Base-by-base conservation (phyloP, 2,797 vertebrate genomes). In the Hozukius guyotensis region DNA sequence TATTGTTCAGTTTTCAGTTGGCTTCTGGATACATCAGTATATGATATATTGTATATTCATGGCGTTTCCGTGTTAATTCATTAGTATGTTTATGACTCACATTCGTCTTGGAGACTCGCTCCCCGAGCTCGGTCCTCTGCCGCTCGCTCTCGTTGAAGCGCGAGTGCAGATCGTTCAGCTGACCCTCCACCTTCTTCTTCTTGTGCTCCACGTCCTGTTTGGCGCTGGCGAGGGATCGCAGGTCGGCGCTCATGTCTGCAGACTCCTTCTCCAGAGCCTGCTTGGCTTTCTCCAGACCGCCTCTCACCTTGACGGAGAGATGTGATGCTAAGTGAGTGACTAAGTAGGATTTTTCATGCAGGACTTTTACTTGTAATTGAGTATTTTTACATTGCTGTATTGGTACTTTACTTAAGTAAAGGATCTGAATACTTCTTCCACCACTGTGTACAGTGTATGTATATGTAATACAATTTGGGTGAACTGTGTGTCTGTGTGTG, bases 191-290 rank as follows among this genome's bases (percentile, higher is more conserved):
- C 92, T 98, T 99, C 94, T 99, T 99, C 94, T 96, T 99, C 92
- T 97, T 99, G 94, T 99, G 95, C 61, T 99, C 98, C 83, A 98
- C 92, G 0, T 99, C 98, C 94, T 98, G 98, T 84, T 97, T 99
- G 62, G 94, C 91, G 66, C 96, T 95, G 88, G 52, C 89, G 56
- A 99, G 93, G 8, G 95, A 96, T 62, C 97, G 96, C 72, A 99
- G 94, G 92, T 99, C 98, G 0, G 93, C 90, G 0, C 92, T 94
- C 64, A 99, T 88, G 5, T 99, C 97, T 0, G 95, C 92, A 0
- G 97, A 94, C 72, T 99, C 98, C 83, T 99, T 99, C 90, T 99
- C 98, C 93, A 99, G 91, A 0, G 93, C 90, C 92, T 98, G 98
- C 73, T 99, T 99, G 83, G 93, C 95, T 90, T 99, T 99, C 91